phyloP scores from a whole-genome alignment of 2,113 vertebrate genomes.

The Petrocephalus microphthalmus region DNA sequence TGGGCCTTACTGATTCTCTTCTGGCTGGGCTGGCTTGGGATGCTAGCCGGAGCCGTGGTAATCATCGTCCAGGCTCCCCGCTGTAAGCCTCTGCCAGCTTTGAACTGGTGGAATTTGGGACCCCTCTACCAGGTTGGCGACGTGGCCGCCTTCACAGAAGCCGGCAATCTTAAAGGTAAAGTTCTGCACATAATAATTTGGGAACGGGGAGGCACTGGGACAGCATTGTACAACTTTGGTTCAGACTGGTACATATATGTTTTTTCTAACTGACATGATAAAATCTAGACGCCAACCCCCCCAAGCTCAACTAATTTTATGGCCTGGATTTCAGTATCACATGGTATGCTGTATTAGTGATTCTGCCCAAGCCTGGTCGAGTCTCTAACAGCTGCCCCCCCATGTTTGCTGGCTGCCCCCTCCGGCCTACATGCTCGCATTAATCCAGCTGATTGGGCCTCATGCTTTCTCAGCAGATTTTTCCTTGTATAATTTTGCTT shows the following conservation, averaged over 20 bases:
- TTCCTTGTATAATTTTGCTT: not conserved
- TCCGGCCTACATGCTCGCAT: not conserved
- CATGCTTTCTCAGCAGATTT: not conserved
- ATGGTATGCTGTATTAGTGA: not conserved
- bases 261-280: not conserved
- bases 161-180: slow-evolving; percentile 57
- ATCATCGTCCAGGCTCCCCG: slow-evolving; percentile 77
- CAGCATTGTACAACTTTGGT: not conserved
- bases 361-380: not conserved
- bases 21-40: slow-evolving; percentile 83
- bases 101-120: slow-evolving; percentile 73
- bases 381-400: not conserved
- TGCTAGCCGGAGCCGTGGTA: slow-evolving; percentile 71
- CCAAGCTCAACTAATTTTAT: not conserved
- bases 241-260: not conserved
- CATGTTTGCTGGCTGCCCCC: not conserved
- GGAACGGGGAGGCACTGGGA: too few relatives aligned
- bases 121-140: slow-evolving; percentile 67
- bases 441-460: not conserved
- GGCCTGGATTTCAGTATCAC: not conserved
- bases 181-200: not conserved
- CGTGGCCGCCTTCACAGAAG: slow-evolving; percentile 55
- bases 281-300: not conserved
- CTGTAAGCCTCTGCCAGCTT: slow-evolving; percentile 66
- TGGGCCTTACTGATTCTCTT: slow-evolving; percentile 75